Percentiles rank a stretch among this genome's conserved stretches.
phyloP scores from a whole-genome alignment of 2,888 invertebrate species.

The Onchidella celtica region DNA sequence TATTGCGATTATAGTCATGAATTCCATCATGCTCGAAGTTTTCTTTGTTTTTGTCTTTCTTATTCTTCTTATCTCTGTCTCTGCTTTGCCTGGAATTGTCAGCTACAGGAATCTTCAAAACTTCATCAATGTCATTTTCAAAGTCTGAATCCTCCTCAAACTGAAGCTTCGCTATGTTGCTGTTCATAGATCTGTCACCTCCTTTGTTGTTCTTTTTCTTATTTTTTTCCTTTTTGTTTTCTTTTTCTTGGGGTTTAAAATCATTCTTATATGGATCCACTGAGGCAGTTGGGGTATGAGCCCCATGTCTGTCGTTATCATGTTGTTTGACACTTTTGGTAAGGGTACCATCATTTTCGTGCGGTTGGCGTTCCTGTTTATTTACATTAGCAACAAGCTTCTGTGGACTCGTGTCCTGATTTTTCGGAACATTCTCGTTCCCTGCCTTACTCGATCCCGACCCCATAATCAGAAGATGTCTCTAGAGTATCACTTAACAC shows the following conservation, averaged over 20 bases:
- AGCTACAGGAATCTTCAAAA: slow-evolving; percentile 49
- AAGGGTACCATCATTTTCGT: background rate
- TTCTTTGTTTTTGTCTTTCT: slow-evolving; percentile 5
- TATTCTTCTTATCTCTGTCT: slow-evolving; percentile 35
- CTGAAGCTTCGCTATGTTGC: background rate
- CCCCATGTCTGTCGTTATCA: background rate
- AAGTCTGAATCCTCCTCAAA: slow-evolving; percentile 43
- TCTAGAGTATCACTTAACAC: background rate
- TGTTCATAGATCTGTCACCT: background rate
- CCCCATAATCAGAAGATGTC: slow-evolving; percentile 42
- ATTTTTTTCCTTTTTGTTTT: slow-evolving; percentile 11
- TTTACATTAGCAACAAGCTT: slow-evolving; percentile 57
- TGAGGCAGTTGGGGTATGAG: background rate
- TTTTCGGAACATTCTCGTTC: slow-evolving; percentile 8
- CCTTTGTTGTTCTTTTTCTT: background rate
- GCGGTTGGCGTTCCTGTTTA: slow-evolving; percentile 26
- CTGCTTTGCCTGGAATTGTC: slow-evolving; percentile 2
- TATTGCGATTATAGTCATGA: background rate
- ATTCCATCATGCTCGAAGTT: background rate
- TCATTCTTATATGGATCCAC: background rate
- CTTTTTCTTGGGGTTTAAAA: background rate
- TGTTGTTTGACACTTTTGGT: background rate
- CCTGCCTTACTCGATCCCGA: slow-evolving; percentile 53
- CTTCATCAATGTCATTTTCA: slow-evolving; percentile 52
- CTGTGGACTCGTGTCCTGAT: background rate